Base-by-base conservation (phyloP, 2,888 invertebrate genomes). In the Andrena camellia region DNA sequence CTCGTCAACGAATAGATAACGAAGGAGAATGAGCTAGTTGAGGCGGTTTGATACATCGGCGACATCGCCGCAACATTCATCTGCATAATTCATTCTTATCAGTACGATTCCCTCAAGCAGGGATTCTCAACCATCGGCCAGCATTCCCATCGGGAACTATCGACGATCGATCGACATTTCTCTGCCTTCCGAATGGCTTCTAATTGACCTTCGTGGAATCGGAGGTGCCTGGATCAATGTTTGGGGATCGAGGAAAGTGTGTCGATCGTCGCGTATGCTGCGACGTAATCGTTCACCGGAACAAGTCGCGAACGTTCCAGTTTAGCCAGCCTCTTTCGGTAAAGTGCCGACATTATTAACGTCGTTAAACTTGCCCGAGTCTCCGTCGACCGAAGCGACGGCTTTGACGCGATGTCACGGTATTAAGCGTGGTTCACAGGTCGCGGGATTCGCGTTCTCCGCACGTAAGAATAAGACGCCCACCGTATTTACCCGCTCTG, bases 11-110 rank as follows among this genome's bases (percentile, higher is more conserved):
- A 93, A 92, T 92, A 92, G 92, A 93, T 92, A 93, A 93, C 93
- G 92, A 93, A 93, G 93, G 91, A 91, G 93, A 93, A 93, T 93
- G 93, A 93, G 93, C 91, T 90, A 93, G 93, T 93, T 93, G 92
- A 92, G 91, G 89, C 93, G 89, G 91, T 91, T 91, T 92, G 92
- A 93, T 92, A 92, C 92, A 92, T 92, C 93, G 92, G 93, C 93
- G 93, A 93, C 93, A 92, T 92, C 92, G 91, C 92, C 92, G 91
- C 91, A 92, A 92, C 91, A 92, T 92, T 92, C 92, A 93, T 93
- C 91, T 91, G 92, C 92, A 93, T 92, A 93, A 93, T 93, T 93
- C 91, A 91, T 93, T 93, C 92, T 93, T 92, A 93, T 92, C 93
- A 92, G 90, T 91, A 88, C 88, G 90, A 93, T 92, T 93, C 90